A percentile compares a stretch with the other conserved stretches of the same genome.
phyloP scores from a whole-genome alignment of 2,797 vertebrate species.

The Neosalanx taihuensis region DNA sequence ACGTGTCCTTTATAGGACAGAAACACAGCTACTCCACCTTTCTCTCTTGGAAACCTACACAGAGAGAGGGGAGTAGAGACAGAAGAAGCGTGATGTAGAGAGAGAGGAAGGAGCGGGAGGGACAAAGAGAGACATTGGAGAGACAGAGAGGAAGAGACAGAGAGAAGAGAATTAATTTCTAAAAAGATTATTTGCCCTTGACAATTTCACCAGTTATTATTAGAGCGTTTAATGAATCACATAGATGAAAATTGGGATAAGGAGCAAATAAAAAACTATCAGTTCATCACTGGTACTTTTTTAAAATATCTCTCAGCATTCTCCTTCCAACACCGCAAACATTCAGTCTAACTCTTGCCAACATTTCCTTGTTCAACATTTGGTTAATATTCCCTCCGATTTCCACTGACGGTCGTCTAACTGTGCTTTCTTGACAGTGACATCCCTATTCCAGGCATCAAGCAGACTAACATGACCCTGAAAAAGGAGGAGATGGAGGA shows the following conservation, averaged over 20 bases:
- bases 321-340: too few relatives aligned
- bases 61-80: conserved; percentile 20
- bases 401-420: not conserved
- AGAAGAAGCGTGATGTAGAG: conserved; percentile 17
- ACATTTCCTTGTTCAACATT: too few relatives aligned
- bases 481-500: conserved; percentile 21
- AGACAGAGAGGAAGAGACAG: not conserved
- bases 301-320: too few relatives aligned
- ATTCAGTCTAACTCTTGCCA: too few relatives aligned
- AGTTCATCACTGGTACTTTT: not conserved
- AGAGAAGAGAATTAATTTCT: not conserved
- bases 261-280: not conserved
- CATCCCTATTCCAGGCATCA: not conserved
- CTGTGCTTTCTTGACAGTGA: not conserved
- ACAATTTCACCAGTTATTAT: not conserved
- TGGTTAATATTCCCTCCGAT: too few relatives aligned
- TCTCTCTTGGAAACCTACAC: not conserved
- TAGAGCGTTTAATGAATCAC: not conserved
- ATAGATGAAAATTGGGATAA: not conserved
- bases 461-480: conserved; percentile 14
- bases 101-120: not conserved
- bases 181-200: not conserved
- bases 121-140: not conserved
- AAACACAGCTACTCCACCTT: conserved; percentile 2
- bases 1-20: not conserved